phyloP scores from a whole-genome alignment of 2,797 vertebrate species.

The Hydrophis major region DNA sequence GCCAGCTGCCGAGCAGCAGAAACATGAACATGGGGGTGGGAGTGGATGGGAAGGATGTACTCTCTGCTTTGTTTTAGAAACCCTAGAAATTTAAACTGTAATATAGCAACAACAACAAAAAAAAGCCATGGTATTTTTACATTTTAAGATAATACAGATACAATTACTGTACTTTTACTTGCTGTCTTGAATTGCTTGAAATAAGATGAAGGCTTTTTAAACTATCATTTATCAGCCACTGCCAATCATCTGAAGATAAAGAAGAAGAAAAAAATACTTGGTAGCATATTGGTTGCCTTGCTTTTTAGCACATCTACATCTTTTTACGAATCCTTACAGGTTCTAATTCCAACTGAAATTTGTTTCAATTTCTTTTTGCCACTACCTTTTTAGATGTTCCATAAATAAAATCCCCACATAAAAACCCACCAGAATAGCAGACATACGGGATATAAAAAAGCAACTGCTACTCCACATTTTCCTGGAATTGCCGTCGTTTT shows the following conservation, averaged over 20 bases:
- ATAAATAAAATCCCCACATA: background rate
- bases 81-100: background rate
- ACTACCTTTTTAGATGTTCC: background rate
- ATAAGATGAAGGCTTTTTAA: conserved; percentile 80
- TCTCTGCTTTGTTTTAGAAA: background rate
- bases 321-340: background rate
- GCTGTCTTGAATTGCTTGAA: conserved; percentile 73
- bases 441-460: background rate
- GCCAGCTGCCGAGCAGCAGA: background rate
- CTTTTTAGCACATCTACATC: background rate
- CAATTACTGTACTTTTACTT: conserved; percentile 75
- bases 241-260: conserved; percentile 80
- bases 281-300: background rate
- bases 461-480: background rate
- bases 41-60: fast-evolving
- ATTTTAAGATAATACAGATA: background rate
- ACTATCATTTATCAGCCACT: conserved; percentile 87
- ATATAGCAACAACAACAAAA: background rate
- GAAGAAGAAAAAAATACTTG: background rate
- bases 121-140: background rate
- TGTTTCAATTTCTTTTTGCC: background rate
- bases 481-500: background rate
- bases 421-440: background rate
- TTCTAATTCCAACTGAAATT: background rate
- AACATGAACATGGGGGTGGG: background rate